Percentiles rank a stretch among this genome's conserved stretches.
phyloP scores from a whole-genome alignment of 92 coral and sea anemone genomes.

The Epizoanthus ramosus region DNA sequence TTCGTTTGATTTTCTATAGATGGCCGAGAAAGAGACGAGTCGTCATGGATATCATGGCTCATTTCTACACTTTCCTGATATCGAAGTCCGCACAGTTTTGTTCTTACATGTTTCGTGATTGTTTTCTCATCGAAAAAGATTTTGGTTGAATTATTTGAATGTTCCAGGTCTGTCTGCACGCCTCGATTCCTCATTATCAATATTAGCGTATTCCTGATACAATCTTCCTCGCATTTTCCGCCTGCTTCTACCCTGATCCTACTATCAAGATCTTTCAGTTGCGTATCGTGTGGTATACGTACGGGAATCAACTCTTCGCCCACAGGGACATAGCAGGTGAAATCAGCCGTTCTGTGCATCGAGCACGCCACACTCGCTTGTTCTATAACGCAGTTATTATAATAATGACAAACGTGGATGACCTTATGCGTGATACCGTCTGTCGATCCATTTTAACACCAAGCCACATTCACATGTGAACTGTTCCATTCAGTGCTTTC shows the following conservation, averaged over 20 bases:
- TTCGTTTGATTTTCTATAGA: neutral
- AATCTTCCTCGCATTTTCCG: neutral
- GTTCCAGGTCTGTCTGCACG: neutral
- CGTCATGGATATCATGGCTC: no score
- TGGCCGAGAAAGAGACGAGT: neutral
- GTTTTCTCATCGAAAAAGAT: neutral
- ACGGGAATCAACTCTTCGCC: constrained; percentile 42
- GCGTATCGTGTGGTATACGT: constrained; percentile 28
- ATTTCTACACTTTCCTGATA: no score
- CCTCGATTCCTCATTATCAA: neutral
- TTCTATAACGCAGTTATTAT: neutral
- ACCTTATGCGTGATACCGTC: no score
- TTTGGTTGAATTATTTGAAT: no score
- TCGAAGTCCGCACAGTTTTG: neutral
- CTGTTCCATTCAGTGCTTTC: no score
- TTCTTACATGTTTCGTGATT: neutral
- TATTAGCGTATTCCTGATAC: neutral
- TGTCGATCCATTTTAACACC: no score
- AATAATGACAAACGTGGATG: neutral
- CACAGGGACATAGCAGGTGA: constrained; percentile 37
- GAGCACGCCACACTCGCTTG: constrained; percentile 17
- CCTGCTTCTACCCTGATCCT: neutral
- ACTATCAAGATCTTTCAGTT: constrained; percentile 15
- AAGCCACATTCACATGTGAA: no score
- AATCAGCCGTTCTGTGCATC: neutral